phyloP scores from a whole-genome alignment of 2,888 invertebrate species.

The Sicus ferrugineus region DNA sequence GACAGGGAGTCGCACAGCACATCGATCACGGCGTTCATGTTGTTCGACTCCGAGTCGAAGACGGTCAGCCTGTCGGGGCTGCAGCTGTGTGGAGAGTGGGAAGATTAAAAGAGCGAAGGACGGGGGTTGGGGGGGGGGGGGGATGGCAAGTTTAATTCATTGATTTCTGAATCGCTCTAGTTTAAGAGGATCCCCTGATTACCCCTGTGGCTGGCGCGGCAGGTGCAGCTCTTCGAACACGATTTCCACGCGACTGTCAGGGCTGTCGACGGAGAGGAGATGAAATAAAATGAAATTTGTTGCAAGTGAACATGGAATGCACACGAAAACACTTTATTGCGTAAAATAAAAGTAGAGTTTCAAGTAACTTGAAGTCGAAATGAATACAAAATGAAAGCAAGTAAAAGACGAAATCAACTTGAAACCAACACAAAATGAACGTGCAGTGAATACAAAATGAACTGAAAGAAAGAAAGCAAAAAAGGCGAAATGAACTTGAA shows the following conservation, averaged over 20 bases:
- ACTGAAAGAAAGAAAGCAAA: background rate
- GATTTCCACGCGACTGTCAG: conserved; percentile 71
- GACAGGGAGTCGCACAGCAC: conserved; percentile 79
- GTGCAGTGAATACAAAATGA: background rate
- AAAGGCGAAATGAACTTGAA: background rate
- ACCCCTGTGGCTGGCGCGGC: conserved; percentile 61
- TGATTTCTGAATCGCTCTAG: background rate
- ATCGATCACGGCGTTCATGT: conserved; percentile 78
- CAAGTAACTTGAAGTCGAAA: background rate
- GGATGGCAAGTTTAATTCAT: background rate
- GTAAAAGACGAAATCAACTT: background rate
- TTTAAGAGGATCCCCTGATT: conserved; percentile 15
- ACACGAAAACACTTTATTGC: too few relatives aligned
- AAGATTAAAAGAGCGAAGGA: background rate
- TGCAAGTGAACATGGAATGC: too few relatives aligned
- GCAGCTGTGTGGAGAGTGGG: conserved; percentile 50
- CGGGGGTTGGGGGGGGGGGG: background rate
- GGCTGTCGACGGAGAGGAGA: conserved; percentile 42
- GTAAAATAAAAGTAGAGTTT: too few relatives aligned
- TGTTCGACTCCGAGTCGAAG: conserved; percentile 78
- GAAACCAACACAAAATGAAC: background rate
- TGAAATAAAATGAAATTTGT: background rate
- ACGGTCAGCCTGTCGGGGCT: conserved; percentile 79
- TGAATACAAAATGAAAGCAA: background rate
- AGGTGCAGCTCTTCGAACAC: conserved; percentile 75